A percentile compares a stretch with the other conserved stretches of the same genome.
phyloP scores from a whole-genome alignment of 2,797 vertebrate species.

The Holocentrus rufus region DNA sequence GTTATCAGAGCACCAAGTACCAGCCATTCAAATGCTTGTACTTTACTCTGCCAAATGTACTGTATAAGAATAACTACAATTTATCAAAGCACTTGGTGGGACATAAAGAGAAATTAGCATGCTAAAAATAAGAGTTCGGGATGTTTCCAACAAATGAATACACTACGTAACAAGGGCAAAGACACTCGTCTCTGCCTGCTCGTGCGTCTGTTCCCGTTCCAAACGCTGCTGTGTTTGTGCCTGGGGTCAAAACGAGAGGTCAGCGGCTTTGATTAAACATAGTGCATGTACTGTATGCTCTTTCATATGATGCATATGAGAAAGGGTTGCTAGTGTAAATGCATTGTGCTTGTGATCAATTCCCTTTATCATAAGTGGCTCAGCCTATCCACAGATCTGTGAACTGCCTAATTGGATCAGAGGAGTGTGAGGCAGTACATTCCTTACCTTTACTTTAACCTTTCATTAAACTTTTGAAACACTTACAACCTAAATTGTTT shows the following conservation, averaged over 20 bases:
- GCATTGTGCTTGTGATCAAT: too few relatives aligned
- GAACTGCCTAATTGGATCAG: too few relatives aligned
- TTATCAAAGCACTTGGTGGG: conserved; percentile 16
- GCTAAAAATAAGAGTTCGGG: conserved; percentile 3
- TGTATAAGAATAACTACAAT: conserved; percentile 20
- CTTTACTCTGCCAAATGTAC: conserved; percentile 16
- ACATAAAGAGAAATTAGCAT: conserved; percentile 8
- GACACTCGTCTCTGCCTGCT: background rate
- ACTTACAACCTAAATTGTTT: too few relatives aligned
- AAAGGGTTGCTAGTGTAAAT: background rate
- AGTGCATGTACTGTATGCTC: background rate
- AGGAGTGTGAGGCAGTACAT: too few relatives aligned
- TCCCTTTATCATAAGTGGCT: too few relatives aligned
- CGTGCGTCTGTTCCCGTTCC: background rate
- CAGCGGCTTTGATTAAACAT: background rate
- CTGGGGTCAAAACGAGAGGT: conserved; percentile 14
- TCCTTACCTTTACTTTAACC: too few relatives aligned
- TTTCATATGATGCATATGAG: background rate
- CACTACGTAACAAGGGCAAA: background rate
- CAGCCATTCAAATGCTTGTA: conserved; percentile 13
- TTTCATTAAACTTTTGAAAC: too few relatives aligned
- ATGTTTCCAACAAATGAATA: conserved; percentile 8
- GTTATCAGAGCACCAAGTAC: conserved; percentile 35
- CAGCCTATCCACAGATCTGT: too few relatives aligned
- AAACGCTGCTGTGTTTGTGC: background rate